Conservation (phyloP, 2,888 invertebrate genomes). For the Ceramica pisi region DNA sequence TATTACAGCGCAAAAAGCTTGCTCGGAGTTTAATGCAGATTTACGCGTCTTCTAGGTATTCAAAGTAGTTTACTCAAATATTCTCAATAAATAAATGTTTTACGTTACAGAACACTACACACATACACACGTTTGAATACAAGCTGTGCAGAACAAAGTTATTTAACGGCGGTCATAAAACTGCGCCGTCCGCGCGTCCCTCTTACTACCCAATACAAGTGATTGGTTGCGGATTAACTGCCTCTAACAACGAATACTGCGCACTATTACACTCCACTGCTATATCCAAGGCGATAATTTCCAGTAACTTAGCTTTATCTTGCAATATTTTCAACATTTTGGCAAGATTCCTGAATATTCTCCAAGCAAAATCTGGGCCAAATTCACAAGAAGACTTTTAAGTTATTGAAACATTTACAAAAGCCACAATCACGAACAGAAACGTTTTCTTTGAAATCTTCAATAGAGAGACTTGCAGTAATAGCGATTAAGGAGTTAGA, state of each 20-base stretch:
- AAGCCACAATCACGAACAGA: constrained; percentile 53
- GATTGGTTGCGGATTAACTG: constrained; percentile 51
- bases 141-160: constrained; percentile 39
- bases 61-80: constrained; percentile 24
- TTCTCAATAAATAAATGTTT: constrained; percentile 30
- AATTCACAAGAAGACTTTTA: constrained; percentile 40
- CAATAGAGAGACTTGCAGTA: constrained; percentile 45
- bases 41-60: neutral
- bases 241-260: constrained; percentile 25
- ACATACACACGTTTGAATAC: constrained; percentile 9
- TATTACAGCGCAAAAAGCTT: constrained; percentile 1
- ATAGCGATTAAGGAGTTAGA: constrained; percentile 57
- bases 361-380: constrained; percentile 35
- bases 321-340: constrained; percentile 52
- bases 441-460: constrained; percentile 48
- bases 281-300: constrained; percentile 43
- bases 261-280: constrained; percentile 26
- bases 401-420: constrained; percentile 56
- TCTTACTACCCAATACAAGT: constrained; percentile 45
- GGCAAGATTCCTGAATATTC: constrained; percentile 57
- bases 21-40: constrained; percentile 10
- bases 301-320: constrained; percentile 49
- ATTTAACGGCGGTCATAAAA: constrained; percentile 53
- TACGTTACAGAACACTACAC: constrained; percentile 15
- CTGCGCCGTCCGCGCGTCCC: constrained; percentile 15